A percentile compares a stretch with the other conserved stretches of the same genome.
phyloP scores from a whole-genome alignment of 2,113 vertebrate species.

The Rhombomys opimus region DNA sequence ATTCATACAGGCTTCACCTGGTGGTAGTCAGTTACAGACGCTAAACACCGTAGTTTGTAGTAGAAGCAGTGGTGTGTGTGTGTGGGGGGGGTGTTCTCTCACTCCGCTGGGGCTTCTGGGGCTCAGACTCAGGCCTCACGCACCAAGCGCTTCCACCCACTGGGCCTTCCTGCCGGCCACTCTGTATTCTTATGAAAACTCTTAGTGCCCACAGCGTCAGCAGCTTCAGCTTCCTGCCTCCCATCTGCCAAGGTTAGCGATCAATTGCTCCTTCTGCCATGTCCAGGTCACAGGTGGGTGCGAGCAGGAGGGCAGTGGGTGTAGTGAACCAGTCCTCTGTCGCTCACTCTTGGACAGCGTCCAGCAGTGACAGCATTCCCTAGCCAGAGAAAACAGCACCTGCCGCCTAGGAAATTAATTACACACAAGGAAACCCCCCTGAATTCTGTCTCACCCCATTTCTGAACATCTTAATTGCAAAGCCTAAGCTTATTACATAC shows the following conservation, averaged over 20 bases:
- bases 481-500: constrained; percentile 82
- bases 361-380: background rate
- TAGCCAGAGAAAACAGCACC: background rate
- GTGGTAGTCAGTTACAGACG: background rate
- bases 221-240: background rate
- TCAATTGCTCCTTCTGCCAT: background rate
- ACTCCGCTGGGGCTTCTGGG: too few species aligned
- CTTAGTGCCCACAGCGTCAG: background rate
- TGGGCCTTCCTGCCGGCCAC: background rate
- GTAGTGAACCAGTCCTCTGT: background rate
- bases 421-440: constrained; percentile 56
- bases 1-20: background rate
- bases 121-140: background rate
- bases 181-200: background rate
- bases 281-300: background rate
- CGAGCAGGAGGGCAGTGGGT: background rate
- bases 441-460: constrained; percentile 40
- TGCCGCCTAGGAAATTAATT: constrained; percentile 67
- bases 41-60: background rate
- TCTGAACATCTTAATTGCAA: constrained; percentile 77
- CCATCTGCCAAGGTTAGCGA: constrained; percentile 23
- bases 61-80: background rate
- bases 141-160: background rate
- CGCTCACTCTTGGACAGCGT: background rate
- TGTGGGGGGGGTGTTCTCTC: too few species aligned